Evolutionary conservation across 2,888 invertebrate genomes (phyloP), one percentile per base, ranked within the genome.

Genomic region (Ephialtes manifestator): DNA sequence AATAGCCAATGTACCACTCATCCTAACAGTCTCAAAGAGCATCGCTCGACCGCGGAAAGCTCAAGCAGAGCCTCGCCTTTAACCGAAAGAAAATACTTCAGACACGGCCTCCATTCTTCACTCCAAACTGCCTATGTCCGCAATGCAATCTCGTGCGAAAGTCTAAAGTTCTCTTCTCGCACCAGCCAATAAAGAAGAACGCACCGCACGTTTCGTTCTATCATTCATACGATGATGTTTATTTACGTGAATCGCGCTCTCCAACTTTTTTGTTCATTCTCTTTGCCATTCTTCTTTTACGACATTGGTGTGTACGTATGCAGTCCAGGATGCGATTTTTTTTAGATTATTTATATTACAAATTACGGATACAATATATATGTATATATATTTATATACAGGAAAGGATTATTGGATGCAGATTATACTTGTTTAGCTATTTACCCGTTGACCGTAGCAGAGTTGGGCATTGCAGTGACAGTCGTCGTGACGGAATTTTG

Each of bases 391-490:
- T 53, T 18, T 58, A 58, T 72, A 58, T 72, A 72, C 43, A 72
- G 43, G 60, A 20, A 74, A 28, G 51, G 48, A 51, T 80, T 83
- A 74, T 67, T 75, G 86, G 87, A 87, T 87, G 89, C 83, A 87
- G 86, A 84, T 85, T 85, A 85, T 86, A 87, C 72, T 83, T 80
- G 84, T 84, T 85, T 20, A 87, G 87, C 83, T 90, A 92, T 90
- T 93, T 93, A 93, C 93, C 93, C 93, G 87, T 92, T 92, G 87
- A 89, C 87, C 76, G 92, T 76, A 77, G 88, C 68, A 78, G 88
- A 68, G 87, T 89, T 70, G 89, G 78, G 81, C 86, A 83, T 68
- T 74, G 87, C 46, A 79, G 87, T 86, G 83, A 88, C 89, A 87
- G 87, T 89, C 85, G 88, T 86, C 79, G 89, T 87, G 74, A 89